Percentiles rank a stretch among this genome's conserved stretches.
Evolutionary conservation across 1,140 invertebrate genomes (phyloP).

Genomic region (Leptopilina boulardi): DNA sequence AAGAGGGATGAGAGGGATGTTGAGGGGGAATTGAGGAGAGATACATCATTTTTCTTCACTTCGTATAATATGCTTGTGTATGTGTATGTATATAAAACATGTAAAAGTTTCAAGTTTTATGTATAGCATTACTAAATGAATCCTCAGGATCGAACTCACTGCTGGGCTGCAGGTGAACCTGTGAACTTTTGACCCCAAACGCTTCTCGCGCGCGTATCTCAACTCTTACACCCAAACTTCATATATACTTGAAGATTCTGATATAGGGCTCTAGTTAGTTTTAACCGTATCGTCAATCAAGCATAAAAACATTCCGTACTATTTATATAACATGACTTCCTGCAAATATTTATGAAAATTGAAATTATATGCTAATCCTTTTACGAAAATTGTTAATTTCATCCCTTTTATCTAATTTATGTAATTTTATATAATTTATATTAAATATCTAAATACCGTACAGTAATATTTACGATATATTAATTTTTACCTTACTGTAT

Average conservation of each 20-base stretch:
- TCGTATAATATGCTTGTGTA: no score
- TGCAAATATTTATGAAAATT: neutral
- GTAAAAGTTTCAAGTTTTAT: neutral
- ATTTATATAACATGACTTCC: no score
- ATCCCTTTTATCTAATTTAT: no score
- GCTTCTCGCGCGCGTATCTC: constrained; percentile 2
- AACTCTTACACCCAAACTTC: constrained; percentile 3
- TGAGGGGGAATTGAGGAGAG: no score
- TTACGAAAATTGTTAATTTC: no score
- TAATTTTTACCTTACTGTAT: no score
- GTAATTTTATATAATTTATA: no score
- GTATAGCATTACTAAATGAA: constrained; percentile 2
- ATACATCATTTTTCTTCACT: no score
- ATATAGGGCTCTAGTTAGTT: constrained; percentile 3
- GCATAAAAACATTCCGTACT: neutral
- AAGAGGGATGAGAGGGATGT: no score
- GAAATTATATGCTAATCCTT: no score
- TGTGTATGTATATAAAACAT: neutral
- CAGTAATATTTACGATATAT: no score
- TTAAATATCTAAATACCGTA: no score
- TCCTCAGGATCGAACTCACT: constrained; percentile 1
- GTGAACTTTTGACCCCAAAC: constrained; percentile 9
- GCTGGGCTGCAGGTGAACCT: neutral
- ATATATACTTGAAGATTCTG: neutral
- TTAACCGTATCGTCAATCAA: neutral